Evolutionary conservation across 1,140 invertebrate genomes (phyloP), one percentile per base, ranked within the genome.

Genomic region (Hyles vespertilio): DNA sequence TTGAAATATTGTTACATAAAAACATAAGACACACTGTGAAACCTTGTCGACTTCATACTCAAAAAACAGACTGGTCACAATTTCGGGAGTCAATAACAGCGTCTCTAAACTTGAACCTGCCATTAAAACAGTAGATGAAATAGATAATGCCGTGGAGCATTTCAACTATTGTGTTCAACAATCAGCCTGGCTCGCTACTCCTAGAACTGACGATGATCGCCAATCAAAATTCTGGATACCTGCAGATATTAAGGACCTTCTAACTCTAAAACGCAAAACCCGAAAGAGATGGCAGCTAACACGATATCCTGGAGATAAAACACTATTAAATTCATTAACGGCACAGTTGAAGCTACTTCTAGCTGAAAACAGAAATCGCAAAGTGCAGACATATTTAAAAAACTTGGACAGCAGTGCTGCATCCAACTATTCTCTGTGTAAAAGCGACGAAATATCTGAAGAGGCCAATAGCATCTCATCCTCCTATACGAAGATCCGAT

Each of bases 381-480:
- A 33, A 46, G 46, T 63, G 5, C 52, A 61, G 47, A 58, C 50
- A 22, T 56, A 59, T 43, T 49, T 69, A 8, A 33, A 34, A 50
- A 54, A 58, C 33, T 33, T 70, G 3, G 57, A 60, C 11, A 44
- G 58, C 4, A 73, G 54, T 3, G 43, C 5, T 10, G 53, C 45
- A 5, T 63, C 57, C 2, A 46, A 69, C 32, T 68, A 71, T 33
- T 67, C 65, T 3, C 49, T 74, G 1, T 70, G 59, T n/a, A 61
- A 74, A 74, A 49, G 59, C 58, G 1, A 65, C 61, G 0, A 61
- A 50, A 32, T 62, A 66, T 43, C 40, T 72, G 11, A 69, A 63
- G 46, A 40, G 63, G 9, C 65, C 66, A 2, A 22, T 44, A 22
- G 5, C 2, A 3, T 36, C 11, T 22, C 10, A 10, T 9, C 56